A percentile compares a stretch with the other conserved stretches of the same genome.
Conservation (phyloP, 2,797 vertebrate genomes). For the Sebastes wilsoni region DNA sequence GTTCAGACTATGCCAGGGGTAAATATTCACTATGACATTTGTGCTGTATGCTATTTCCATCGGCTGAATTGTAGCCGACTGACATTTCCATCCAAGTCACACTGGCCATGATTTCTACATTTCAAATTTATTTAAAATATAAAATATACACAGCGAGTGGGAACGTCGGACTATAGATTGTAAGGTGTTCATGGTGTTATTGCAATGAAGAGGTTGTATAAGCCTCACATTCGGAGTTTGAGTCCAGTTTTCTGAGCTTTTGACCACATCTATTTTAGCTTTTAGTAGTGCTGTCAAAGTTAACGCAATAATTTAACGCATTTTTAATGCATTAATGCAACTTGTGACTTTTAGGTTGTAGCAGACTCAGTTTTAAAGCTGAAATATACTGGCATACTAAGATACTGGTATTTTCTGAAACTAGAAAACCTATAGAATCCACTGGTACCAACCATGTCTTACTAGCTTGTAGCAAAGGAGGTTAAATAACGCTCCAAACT, state of each 20-base stretch:
- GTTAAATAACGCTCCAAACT: no score
- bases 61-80: slow-evolving; percentile 60
- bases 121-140: slow-evolving; percentile 64
- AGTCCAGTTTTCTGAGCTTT: not conserved
- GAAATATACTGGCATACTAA: no score
- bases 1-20: slow-evolving; percentile 67
- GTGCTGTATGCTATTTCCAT: slow-evolving; percentile 64
- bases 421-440: no score
- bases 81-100: slow-evolving; percentile 75
- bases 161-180: not conserved
- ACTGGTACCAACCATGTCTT: no score
- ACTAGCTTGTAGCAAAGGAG: no score
- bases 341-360: no score
- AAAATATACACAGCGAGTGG: slow-evolving; percentile 8
- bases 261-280: not conserved
- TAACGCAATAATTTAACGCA: no score
- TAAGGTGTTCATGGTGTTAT: not conserved
- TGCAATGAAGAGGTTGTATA: not conserved
- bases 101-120: slow-evolving; percentile 53
- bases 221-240: not conserved
- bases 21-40: slow-evolving; percentile 81
- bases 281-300: not conserved
- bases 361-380: no score
- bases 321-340: no score
- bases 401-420: no score